Percentiles rank a stretch among this genome's conserved stretches.
Conservation (phyloP, 2,113 vertebrate species). For the Nyctereutes procyonoides region DNA sequence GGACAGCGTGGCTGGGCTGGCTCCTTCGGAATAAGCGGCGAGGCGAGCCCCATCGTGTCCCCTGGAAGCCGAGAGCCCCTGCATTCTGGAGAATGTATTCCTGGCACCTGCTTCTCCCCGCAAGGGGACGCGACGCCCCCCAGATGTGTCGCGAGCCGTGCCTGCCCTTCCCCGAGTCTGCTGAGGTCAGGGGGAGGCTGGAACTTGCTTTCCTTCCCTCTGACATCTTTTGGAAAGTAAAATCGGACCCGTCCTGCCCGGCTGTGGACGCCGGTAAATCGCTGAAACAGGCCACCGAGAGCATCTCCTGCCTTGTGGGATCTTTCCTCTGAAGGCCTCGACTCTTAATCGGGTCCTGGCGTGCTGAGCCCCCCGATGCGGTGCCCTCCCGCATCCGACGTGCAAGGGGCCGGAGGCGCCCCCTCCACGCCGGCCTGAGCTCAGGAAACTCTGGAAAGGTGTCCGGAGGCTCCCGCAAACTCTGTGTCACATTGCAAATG, state of each 20-base stretch:
- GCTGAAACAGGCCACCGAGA: not conserved
- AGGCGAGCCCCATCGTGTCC: not conserved
- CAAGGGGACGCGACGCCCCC: fast-evolving
- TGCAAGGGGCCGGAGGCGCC: not conserved
- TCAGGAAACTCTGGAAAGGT: not conserved
- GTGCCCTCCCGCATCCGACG: not conserved
- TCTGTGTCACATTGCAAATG: conserved; percentile 71
- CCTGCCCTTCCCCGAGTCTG: not conserved
- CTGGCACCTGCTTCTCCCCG: not conserved
- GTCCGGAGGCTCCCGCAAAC: not conserved
- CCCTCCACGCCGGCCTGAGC: not conserved
- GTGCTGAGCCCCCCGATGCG: not conserved
- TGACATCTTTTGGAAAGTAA: not conserved
- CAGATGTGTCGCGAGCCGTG: not conserved
- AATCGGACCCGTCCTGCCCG: not conserved
- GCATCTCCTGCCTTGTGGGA: not conserved
- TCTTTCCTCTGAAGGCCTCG: not conserved
- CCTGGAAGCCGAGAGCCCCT: not conserved
- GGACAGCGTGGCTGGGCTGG: not conserved
- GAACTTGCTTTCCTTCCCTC: not conserved
- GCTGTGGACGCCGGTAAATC: not conserved
- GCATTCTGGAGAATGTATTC: not conserved
- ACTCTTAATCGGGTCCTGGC: not conserved
- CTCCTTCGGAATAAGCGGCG: not conserved
- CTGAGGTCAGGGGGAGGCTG: not conserved